These are phyloP conservation scores for Cydia fagiglandana DNA, from an alignment of 1,140 invertebrate species.

Conservation along the genomic window DNA sequence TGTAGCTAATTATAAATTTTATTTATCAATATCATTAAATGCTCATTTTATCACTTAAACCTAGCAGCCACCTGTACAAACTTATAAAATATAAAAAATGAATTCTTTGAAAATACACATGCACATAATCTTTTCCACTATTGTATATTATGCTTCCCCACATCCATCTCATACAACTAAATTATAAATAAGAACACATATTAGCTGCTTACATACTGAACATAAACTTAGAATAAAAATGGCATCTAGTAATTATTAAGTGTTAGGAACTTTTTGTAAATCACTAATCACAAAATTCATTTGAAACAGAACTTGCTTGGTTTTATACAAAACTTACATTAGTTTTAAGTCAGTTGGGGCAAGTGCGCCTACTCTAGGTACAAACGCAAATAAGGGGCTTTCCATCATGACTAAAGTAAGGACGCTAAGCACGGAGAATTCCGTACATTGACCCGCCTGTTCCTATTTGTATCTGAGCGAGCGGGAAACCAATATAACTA, in stretches of 20 bases:
- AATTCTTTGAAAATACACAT: constrained; percentile 4
- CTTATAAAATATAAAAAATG: constrained; percentile 37
- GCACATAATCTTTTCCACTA: constrained; percentile 17
- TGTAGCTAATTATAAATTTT: constrained; percentile 5
- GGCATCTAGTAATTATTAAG: constrained; percentile 71
- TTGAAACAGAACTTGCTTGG: constrained; percentile 37
- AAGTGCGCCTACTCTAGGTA: no score
- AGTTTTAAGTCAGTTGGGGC: background rate
- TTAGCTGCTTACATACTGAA: constrained; percentile 45
- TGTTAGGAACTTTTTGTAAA: constrained; percentile 73
- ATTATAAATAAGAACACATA: constrained; percentile 41
- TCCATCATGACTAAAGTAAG: no score
- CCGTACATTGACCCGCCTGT: no score
- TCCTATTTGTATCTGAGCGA: no score
- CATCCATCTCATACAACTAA: background rate
- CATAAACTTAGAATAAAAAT: constrained; percentile 57
- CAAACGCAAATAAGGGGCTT: no score
- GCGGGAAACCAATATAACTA: no score
- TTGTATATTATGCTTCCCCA: constrained; percentile 13
- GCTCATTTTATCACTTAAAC: constrained; percentile 36
- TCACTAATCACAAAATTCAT: constrained; percentile 60
- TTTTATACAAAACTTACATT: constrained; percentile 36
- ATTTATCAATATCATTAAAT: constrained; percentile 35
- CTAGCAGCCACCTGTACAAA: constrained; percentile 30
- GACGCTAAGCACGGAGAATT: no score